Percentiles rank a stretch among this genome's conserved stretches.
These are phyloP conservation scores for Myathropa florea DNA, from an alignment of 2,888 invertebrate genomes.

Conservation along the genomic window DNA sequence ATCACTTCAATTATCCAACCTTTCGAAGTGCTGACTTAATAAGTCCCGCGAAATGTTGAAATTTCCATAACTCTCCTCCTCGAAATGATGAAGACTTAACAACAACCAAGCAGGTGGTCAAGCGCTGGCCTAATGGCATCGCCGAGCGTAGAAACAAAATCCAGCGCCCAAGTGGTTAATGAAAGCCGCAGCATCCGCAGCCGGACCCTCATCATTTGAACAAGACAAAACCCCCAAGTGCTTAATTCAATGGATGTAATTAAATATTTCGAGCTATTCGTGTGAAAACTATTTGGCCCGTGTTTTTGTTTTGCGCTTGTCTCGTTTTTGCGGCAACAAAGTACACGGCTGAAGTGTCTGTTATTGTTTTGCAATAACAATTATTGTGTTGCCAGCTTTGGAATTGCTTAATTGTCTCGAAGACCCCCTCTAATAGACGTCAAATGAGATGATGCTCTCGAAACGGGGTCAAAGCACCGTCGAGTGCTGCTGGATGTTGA, in stretches of 20 bases:
- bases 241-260: conserved; percentile 28
- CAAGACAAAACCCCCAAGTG: not conserved
- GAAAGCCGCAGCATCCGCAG: not conserved
- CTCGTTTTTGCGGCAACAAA: not conserved
- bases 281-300: conserved; percentile 1
- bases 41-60: not conserved
- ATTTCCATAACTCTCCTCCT: not conserved
- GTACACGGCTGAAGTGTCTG: not conserved
- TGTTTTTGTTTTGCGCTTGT: not conserved
- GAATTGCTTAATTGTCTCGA: not conserved
- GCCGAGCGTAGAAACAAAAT: not conserved
- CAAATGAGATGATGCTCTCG: not conserved
- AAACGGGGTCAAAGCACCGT: not conserved
- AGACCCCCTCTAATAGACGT: not conserved
- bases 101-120: not conserved
- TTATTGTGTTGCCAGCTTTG: not conserved
- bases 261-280: conserved; percentile 24
- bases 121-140: not conserved
- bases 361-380: not conserved
- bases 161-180: conserved; percentile 3
- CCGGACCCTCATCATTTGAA: not conserved
- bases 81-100: not conserved
- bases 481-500: not conserved
- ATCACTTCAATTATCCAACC: not conserved
- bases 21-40: not conserved